Evolutionary conservation across 2,888 invertebrate species (phyloP).

Genomic region (Urechis unicinctus): DNA sequence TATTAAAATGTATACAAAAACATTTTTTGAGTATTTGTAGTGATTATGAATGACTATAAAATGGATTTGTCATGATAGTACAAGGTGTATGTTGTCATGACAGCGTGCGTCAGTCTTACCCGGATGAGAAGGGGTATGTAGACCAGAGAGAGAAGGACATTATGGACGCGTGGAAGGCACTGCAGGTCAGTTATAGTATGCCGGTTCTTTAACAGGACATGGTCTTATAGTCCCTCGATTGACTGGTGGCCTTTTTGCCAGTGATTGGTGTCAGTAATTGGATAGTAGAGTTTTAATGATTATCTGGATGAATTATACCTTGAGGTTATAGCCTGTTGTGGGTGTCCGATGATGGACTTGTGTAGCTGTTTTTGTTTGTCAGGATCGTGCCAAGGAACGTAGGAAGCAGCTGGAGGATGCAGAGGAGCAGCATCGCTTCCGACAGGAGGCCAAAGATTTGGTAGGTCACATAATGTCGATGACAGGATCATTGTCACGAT

Average conservation of each 20-base stretch:
- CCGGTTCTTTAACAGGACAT: neutral
- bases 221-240: no score
- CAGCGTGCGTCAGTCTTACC: slow-evolving; percentile 85
- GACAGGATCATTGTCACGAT: no score
- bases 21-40: no score
- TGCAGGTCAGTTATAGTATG: slow-evolving; percentile 52
- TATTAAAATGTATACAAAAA: no score
- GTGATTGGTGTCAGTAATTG: no score
- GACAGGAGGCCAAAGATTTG: slow-evolving; percentile 70
- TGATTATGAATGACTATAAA: no score
- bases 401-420: slow-evolving; percentile 83
- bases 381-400: slow-evolving; percentile 76
- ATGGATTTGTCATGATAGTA: no score
- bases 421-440: slow-evolving; percentile 90
- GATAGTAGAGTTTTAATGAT: no score
- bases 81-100: slow-evolving; percentile 10
- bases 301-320: no score
- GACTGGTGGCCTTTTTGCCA: no score
- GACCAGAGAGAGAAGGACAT: slow-evolving; percentile 78
- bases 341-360: neutral
- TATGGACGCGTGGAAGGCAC: slow-evolving; percentile 78
- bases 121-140: slow-evolving; percentile 80
- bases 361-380: slow-evolving; percentile 26
- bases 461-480: slow-evolving; percentile 36
- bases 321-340: no score